These are phyloP conservation scores for Ailuropoda melanoleuca DNA, from an alignment of 2,113 vertebrate species.

Conservation along the genomic window DNA sequence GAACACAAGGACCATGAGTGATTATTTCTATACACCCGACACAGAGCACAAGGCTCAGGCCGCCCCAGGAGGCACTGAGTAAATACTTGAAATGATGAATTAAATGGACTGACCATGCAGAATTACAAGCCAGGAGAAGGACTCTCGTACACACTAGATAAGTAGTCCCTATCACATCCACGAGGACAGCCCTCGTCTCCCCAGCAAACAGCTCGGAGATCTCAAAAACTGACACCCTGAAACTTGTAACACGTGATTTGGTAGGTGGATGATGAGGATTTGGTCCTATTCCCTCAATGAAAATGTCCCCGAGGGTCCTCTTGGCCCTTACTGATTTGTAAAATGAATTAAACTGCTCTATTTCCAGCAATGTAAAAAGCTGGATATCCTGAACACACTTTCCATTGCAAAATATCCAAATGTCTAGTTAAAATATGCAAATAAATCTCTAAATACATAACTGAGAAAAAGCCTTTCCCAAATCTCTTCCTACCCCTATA, in stretches of 20 bases:
- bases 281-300: neutral
- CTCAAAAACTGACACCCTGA: neutral
- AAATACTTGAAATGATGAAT: neutral
- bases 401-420: neutral
- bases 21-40: neutral
- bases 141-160: neutral
- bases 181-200: neutral
- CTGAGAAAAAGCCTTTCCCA: neutral
- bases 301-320: neutral
- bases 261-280: neutral
- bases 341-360: neutral
- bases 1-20: neutral
- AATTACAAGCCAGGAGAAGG: neutral
- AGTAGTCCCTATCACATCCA: neutral
- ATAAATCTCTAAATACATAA: neutral
- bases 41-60: neutral
- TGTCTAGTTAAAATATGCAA: neutral
- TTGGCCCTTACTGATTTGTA: neutral
- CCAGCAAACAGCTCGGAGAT: neutral
- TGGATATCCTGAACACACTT: neutral
- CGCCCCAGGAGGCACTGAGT: neutral
- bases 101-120: neutral
- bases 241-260: neutral
- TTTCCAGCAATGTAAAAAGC: neutral
- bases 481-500: neutral